Conservation (phyloP, 2,797 vertebrate genomes). For the Poecilia gillii region DNA sequence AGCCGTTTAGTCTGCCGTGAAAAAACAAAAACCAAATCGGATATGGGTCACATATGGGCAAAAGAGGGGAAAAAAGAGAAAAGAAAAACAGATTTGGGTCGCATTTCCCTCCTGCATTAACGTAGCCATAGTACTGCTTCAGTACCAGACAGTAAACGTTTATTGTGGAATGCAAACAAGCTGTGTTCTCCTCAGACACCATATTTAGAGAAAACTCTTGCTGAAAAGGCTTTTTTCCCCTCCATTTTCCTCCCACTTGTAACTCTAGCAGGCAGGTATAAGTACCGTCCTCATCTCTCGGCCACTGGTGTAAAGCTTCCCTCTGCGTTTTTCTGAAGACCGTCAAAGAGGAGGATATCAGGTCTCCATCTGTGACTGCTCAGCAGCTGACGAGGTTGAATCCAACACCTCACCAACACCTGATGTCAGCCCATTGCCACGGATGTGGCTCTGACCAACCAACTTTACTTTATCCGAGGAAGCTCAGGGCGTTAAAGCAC, state of each 20-base stretch:
- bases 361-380: conserved; percentile 18
- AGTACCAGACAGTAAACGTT: neutral
- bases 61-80: too few relatives aligned
- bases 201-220: neutral
- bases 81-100: too few relatives aligned
- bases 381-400: conserved; percentile 50
- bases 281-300: conserved; percentile 24
- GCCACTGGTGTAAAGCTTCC: conserved; percentile 24
- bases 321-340: conserved; percentile 8
- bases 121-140: neutral
- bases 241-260: neutral
- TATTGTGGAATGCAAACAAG: neutral
- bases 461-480: neutral
- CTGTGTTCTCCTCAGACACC: neutral
- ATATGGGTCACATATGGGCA: too few relatives aligned
- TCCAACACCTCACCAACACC: conserved; percentile 46
- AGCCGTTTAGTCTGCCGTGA: too few relatives aligned
- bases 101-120: too few relatives aligned
- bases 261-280: neutral
- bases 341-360: conserved; percentile 36
- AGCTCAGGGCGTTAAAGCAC: neutral
- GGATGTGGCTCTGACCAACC: neutral
- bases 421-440: conserved; percentile 23
- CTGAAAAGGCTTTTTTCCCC: neutral
- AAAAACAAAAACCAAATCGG: too few relatives aligned